Conservation (phyloP, 1,140 invertebrate genomes). For the Drosophila saltans region DNA sequence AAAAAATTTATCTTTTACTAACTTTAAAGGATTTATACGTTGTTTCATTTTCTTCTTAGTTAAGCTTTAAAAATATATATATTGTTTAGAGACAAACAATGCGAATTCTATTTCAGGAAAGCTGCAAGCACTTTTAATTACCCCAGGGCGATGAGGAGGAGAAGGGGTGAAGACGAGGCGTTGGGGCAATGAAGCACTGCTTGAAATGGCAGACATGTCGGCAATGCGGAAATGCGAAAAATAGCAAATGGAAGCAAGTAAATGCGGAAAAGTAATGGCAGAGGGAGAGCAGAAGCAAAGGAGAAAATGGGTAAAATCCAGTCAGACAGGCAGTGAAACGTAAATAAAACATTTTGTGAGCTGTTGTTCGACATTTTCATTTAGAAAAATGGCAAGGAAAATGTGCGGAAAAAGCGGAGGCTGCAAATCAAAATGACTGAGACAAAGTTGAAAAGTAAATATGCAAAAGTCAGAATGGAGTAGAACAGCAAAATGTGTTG, state of each 20-base stretch:
- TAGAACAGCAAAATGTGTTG: slow-evolving; percentile 24
- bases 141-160: slow-evolving; percentile 43
- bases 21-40: slow-evolving; percentile 2
- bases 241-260: slow-evolving; percentile 2
- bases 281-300: not conserved
- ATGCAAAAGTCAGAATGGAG: slow-evolving; percentile 29
- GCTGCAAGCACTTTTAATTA: slow-evolving; percentile 70
- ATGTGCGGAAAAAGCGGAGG: not conserved
- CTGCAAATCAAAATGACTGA: slow-evolving; percentile 55
- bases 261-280: not conserved
- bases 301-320: slow-evolving; percentile 26
- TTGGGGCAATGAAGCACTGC: slow-evolving; percentile 6
- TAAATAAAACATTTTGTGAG: slow-evolving; percentile 73
- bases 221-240: slow-evolving; percentile 77
- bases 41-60: not conserved
- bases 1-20: slow-evolving; percentile 10
- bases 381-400: slow-evolving; percentile 24
- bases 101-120: slow-evolving; percentile 30
- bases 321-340: slow-evolving; percentile 36
- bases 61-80: not conserved
- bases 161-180: not conserved
- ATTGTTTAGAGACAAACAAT: slow-evolving; percentile 14
- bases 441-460: slow-evolving; percentile 63
- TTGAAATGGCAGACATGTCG: slow-evolving; percentile 74
- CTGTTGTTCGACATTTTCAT: slow-evolving; percentile 65